These are phyloP conservation scores for Cephus pygmeus DNA, from an alignment of 2,888 invertebrate genomes.

Conservation along the genomic window DNA sequence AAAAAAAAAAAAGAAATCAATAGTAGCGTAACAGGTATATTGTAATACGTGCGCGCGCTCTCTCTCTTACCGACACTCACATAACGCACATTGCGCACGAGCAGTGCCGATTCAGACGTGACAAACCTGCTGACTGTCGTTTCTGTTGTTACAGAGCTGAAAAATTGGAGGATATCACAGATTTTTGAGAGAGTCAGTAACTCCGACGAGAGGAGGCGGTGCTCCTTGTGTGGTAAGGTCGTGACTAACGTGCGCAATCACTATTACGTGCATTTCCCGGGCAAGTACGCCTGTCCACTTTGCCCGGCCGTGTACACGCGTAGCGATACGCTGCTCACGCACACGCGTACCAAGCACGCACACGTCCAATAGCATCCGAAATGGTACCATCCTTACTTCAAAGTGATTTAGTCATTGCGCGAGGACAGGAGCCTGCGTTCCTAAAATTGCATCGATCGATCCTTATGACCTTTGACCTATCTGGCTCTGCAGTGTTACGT, in stretches of 20 bases:
- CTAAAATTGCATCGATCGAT: neutral
- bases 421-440: neutral
- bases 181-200: slow-evolving; percentile 71
- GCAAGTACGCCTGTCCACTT: slow-evolving; percentile 70
- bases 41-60: slow-evolving; percentile 11
- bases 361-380: slow-evolving; percentile 47
- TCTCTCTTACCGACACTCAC: neutral
- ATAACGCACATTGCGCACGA: slow-evolving; percentile 1
- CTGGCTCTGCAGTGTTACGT: neutral
- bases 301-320: slow-evolving; percentile 72
- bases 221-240: slow-evolving; percentile 72
- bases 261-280: slow-evolving; percentile 73
- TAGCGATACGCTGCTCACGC: slow-evolving; percentile 71
- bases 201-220: slow-evolving; percentile 71
- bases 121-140: slow-evolving; percentile 55
- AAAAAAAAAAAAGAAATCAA: neutral
- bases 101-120: neutral
- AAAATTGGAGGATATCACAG: slow-evolving; percentile 71
- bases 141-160: slow-evolving; percentile 69
- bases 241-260: slow-evolving; percentile 73
- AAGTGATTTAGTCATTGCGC: neutral
- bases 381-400: neutral
- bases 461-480: neutral
- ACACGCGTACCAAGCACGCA: slow-evolving; percentile 71
- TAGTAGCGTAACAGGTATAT: slow-evolving; percentile 10